phyloP scores from a whole-genome alignment of 2,113 vertebrate genomes.

The Neodontobutis hainanensis region DNA sequence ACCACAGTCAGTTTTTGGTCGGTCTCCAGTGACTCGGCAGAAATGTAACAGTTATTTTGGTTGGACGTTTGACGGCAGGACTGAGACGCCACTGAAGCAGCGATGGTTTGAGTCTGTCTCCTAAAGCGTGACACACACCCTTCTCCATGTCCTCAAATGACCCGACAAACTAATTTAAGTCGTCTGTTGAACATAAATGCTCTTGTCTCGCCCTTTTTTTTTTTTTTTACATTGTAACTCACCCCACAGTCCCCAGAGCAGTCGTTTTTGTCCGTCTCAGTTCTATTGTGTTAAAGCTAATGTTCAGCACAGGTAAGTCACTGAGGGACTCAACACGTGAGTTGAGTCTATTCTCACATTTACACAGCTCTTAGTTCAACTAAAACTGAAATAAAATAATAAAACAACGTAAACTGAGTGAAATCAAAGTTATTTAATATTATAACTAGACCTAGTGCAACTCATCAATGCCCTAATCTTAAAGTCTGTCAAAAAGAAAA shows the following conservation, averaged over 20 bases:
- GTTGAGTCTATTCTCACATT: too few relatives aligned
- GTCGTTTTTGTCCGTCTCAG: conserved; percentile 27
- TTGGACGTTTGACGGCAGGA: conserved; percentile 16
- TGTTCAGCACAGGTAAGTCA: background rate
- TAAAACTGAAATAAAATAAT: too few relatives aligned
- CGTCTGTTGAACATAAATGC: conserved; percentile 9
- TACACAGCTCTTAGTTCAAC: too few relatives aligned
- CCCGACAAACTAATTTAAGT: conserved; percentile 26
- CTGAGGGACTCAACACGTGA: too few relatives aligned
- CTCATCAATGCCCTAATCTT: too few relatives aligned
- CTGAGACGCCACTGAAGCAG: conserved; percentile 17
- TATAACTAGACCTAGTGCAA: too few relatives aligned
- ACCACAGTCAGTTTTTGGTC: background rate
- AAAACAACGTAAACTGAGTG: too few relatives aligned
- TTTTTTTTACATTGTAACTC: conserved; percentile 39
- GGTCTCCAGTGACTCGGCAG: conserved; percentile 24
- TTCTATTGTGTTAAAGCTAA: too few relatives aligned
- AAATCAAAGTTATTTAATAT: too few relatives aligned
- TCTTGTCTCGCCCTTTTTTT: too few relatives aligned
- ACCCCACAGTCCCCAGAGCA: conserved; percentile 36
- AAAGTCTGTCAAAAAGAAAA: too few relatives aligned
- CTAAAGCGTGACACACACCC: conserved; percentile 35
- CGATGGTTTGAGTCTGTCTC: conserved; percentile 18
- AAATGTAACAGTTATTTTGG: conserved; percentile 36
- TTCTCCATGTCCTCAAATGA: conserved; percentile 49